phyloP scores from a whole-genome alignment of 1,140 invertebrate species.

The Heliconius congener region DNA sequence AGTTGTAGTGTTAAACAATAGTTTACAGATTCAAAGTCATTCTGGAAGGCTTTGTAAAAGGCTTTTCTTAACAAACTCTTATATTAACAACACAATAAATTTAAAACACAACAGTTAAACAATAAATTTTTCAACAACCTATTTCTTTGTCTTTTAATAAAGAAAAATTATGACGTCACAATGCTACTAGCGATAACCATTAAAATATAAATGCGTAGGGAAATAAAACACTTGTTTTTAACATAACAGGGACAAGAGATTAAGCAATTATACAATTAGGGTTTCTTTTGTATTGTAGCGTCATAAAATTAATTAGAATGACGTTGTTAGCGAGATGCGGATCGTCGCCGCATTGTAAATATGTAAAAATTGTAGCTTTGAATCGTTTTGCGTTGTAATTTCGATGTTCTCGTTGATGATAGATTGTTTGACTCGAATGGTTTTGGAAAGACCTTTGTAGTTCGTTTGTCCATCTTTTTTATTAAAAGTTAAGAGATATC shows the following conservation, averaged over 20 bases:
- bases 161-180: too few species aligned
- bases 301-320: conserved; percentile 26
- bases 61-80: too few species aligned
- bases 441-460: background rate
- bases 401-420: background rate
- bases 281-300: background rate
- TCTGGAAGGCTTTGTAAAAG: too few species aligned
- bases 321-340: background rate
- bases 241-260: background rate
- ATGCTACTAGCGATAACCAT: background rate
- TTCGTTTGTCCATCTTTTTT: too few species aligned
- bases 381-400: conserved; percentile 5
- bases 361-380: conserved; percentile 4
- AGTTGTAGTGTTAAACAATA: too few species aligned
- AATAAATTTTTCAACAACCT: too few species aligned
- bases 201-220: conserved; percentile 2
- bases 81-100: too few species aligned
- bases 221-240: conserved; percentile 10
- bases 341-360: background rate
- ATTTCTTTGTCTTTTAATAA: too few species aligned
- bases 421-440: background rate
- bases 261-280: conserved; percentile 8
- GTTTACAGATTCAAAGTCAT: too few species aligned
- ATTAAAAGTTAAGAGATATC: too few species aligned
- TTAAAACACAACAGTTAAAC: too few species aligned